Conservation (phyloP, 1,140 invertebrate genomes). For the Lepidostoma basale region DNA sequence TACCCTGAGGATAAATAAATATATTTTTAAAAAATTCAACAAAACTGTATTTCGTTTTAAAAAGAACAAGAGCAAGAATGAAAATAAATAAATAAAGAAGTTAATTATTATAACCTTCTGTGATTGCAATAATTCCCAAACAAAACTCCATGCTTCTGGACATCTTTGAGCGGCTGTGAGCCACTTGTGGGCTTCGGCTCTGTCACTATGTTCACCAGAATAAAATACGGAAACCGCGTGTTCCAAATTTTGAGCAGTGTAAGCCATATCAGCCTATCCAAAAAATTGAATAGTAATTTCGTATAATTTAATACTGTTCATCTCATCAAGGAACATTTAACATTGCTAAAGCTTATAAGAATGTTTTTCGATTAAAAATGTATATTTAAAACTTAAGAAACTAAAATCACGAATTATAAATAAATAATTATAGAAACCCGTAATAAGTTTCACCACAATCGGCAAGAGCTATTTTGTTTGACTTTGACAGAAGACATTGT, state of each 20-base stretch:
- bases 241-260: constrained; percentile 58
- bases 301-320: too few relatives aligned
- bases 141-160: constrained; percentile 85
- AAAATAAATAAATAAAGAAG: neutral
- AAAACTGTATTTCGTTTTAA: neutral
- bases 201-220: constrained; percentile 60
- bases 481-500: constrained; percentile 25
- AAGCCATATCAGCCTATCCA: constrained; percentile 52
- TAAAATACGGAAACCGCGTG: constrained; percentile 61
- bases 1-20: constrained; percentile 61
- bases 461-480: constrained; percentile 22
- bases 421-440: too few relatives aligned
- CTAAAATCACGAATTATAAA: too few relatives aligned
- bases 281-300: too few relatives aligned
- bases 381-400: too few relatives aligned
- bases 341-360: too few relatives aligned
- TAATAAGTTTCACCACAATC: neutral
- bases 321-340: too few relatives aligned
- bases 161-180: constrained; percentile 81
- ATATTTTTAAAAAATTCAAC: neutral
- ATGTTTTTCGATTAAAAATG: too few relatives aligned
- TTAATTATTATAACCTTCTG: constrained; percentile 65
- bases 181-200: constrained; percentile 82
- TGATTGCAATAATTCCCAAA: constrained; percentile 82
- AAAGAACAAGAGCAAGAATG: constrained; percentile 39